phyloP scores from a whole-genome alignment of 2,797 vertebrate species.

The Typhlichthys subterraneus region DNA sequence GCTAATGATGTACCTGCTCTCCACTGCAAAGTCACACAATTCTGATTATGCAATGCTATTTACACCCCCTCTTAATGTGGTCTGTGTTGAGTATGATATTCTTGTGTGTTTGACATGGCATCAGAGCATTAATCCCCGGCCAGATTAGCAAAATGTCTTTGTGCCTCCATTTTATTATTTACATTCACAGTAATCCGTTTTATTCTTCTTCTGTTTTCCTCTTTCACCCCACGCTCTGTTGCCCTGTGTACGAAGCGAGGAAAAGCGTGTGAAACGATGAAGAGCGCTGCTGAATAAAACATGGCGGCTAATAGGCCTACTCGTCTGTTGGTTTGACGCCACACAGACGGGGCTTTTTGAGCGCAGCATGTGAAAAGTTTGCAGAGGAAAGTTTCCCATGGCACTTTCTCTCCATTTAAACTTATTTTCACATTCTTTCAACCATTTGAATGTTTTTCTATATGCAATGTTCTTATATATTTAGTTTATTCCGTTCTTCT shows the following conservation, averaged over 20 bases:
- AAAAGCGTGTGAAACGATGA: conserved; percentile 29
- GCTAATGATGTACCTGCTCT: neutral
- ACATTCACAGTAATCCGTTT: conserved; percentile 68
- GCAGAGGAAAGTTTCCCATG: conserved; percentile 27
- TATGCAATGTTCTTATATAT: neutral
- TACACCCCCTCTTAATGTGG: conserved; percentile 10
- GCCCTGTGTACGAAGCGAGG: conserved; percentile 35
- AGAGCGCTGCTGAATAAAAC: conserved; percentile 69
- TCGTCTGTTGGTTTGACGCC: conserved; percentile 31
- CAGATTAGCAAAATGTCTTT: conserved; percentile 69
- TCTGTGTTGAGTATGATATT: conserved; percentile 30
- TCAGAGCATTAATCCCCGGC: conserved; percentile 66
- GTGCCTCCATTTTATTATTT: conserved; percentile 67
- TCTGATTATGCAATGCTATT: too few species aligned
- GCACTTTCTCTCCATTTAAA: conserved; percentile 13
- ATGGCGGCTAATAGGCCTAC: conserved; percentile 57
- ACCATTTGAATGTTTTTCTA: neutral
- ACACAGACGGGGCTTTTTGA: conserved; percentile 46
- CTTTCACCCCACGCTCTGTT: conserved; percentile 59
- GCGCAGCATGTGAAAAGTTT: conserved; percentile 50
- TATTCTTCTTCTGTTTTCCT: conserved; percentile 17
- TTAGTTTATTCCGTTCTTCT: neutral
- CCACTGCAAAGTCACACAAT: conserved; percentile 46
- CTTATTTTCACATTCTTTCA: neutral
- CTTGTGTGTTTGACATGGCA: conserved; percentile 57